Conservation (phyloP, 2,888 invertebrate species). For the Tenthredo amoena region DNA sequence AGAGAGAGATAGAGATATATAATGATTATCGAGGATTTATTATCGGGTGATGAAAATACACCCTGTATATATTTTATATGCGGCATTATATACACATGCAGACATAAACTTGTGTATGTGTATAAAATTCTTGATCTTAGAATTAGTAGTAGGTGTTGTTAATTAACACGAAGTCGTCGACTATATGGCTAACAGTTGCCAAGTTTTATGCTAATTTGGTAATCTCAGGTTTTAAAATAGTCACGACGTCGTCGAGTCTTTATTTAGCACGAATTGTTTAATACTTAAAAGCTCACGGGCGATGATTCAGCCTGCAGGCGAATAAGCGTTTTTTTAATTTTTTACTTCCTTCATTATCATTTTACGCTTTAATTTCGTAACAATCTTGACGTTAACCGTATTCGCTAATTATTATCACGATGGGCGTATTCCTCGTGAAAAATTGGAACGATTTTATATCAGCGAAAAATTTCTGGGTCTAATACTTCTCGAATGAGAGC, state of each 20-base stretch:
- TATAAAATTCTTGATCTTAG: not conserved
- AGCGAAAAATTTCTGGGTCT: not conserved
- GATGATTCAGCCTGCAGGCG: not conserved
- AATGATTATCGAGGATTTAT: not conserved
- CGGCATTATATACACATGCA: not conserved
- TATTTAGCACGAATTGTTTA: slow-evolving; percentile 9
- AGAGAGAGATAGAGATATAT: not conserved
- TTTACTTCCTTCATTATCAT: not conserved
- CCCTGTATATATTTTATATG: not conserved
- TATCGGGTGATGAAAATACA: not conserved
- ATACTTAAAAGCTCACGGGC: not conserved
- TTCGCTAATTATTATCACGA: not conserved
- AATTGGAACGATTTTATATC: not conserved
- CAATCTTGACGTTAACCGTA: not conserved
- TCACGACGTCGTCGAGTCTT: slow-evolving; percentile 20
- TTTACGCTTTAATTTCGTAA: not conserved
- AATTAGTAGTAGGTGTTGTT: slow-evolving; percentile 21
- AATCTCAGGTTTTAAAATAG: slow-evolving; percentile 31
- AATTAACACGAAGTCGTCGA: slow-evolving; percentile 12
- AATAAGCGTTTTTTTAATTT: not conserved
- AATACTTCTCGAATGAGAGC: not conserved
- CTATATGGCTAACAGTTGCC: slow-evolving; percentile 15
- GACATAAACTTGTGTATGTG: not conserved
- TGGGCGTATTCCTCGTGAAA: not conserved
- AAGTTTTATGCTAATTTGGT: slow-evolving; percentile 36